Percentiles rank a stretch among this genome's conserved stretches.
phyloP scores from a whole-genome alignment of 2,797 vertebrate genomes.

The Picus viridis region DNA sequence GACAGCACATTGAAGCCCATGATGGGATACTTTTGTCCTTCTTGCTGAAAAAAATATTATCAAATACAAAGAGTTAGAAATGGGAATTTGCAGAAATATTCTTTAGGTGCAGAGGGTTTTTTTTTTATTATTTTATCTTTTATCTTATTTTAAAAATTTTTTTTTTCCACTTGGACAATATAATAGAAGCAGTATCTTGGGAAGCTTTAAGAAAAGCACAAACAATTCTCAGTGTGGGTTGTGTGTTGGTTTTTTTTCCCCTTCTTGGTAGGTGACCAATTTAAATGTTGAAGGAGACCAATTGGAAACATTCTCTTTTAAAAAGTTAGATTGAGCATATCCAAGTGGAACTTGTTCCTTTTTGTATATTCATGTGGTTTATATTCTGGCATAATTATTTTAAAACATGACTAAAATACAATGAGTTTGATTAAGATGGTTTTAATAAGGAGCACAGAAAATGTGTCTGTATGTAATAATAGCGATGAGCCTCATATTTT shows the following conservation, averaged over 20 bases:
- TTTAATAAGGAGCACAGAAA: conserved; percentile 61
- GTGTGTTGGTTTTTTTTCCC: neutral
- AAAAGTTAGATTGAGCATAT: conserved; percentile 41
- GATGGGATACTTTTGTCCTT: neutral
- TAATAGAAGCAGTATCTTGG: neutral
- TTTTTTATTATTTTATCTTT: neutral
- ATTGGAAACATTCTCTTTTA: neutral
- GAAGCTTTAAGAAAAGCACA: neutral
- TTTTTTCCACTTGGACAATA: neutral
- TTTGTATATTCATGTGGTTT: conserved; percentile 44
- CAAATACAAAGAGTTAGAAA: neutral
- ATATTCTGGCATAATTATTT: conserved; percentile 53
- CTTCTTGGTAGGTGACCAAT: conserved; percentile 3
- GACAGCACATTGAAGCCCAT: neutral
- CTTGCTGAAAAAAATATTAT: neutral
- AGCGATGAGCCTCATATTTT: conserved; percentile 42
- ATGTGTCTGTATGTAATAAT: conserved; percentile 51
- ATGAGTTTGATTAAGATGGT: conserved; percentile 62
- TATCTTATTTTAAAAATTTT: neutral
- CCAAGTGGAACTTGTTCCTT: conserved; percentile 18
- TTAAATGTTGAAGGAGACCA: neutral
- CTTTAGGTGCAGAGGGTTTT: neutral
- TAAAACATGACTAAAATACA: conserved; percentile 59
- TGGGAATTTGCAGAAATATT: neutral
- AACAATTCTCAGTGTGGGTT: neutral